These are phyloP conservation scores for Parauchenoglanis ngamensis DNA, from an alignment of 2,797 vertebrate species.

Conservation along the genomic window DNA sequence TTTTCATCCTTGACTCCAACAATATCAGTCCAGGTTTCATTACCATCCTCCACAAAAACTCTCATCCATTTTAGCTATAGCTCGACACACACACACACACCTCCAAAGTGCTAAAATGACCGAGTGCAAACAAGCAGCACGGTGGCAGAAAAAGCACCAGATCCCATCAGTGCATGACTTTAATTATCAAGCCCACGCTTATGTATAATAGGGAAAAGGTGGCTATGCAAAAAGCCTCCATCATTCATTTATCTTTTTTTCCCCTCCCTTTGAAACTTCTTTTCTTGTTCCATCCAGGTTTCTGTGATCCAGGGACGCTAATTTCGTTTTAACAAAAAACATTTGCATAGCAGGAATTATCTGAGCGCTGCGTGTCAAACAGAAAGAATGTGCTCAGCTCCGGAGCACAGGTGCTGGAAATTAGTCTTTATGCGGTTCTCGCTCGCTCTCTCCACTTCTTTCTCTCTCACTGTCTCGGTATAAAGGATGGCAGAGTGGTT, in stretches of 20 bases:
- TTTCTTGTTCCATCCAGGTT: constrained; percentile 61
- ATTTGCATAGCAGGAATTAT: constrained; percentile 67
- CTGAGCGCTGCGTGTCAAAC: constrained; percentile 44
- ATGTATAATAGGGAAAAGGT: constrained; percentile 63
- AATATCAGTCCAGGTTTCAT: constrained; percentile 6
- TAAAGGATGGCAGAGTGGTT: constrained; percentile 57
- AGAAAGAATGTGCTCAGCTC: constrained; percentile 47
- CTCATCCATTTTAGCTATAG: constrained; percentile 33
- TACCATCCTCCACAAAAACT: constrained; percentile 55
- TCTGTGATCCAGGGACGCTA: constrained; percentile 66
- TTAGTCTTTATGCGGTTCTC: constrained; percentile 51
- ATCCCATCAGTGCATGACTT: constrained; percentile 76
- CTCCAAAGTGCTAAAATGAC: constrained; percentile 79
- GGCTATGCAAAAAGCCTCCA: constrained; percentile 57
- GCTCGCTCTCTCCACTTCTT: constrained; percentile 13
- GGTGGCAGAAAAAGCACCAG: neutral
- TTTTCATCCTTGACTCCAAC: neutral
- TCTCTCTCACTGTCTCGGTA: constrained; percentile 27
- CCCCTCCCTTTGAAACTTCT: neutral
- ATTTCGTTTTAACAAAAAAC: constrained; percentile 66
- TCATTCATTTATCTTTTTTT: constrained; percentile 67
- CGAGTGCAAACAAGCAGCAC: constrained; percentile 72
- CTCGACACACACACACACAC: neutral
- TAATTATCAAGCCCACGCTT: constrained; percentile 81
- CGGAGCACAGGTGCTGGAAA: constrained; percentile 65